Conservation (phyloP, 2,113 vertebrate species). For the Percina caprodes region DNA sequence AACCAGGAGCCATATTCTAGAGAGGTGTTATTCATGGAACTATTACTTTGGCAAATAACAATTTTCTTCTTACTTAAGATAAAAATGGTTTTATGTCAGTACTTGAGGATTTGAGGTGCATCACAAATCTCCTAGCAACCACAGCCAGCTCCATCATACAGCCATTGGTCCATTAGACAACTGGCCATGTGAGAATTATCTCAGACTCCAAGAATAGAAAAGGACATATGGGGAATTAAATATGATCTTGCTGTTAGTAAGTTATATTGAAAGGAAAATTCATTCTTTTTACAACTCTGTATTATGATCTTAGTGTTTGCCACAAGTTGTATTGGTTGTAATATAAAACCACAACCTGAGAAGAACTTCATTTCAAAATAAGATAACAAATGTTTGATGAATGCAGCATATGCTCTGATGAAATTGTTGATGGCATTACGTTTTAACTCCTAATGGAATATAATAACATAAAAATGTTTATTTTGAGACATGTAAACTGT, state of each 20-base stretch:
- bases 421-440: constrained; percentile 14
- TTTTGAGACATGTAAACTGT: background rate
- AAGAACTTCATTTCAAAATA: constrained; percentile 7
- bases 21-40: background rate
- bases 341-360: background rate
- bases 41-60: background rate
- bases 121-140: constrained; percentile 10
- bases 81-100: background rate
- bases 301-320: background rate
- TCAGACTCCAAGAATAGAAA: constrained; percentile 1
- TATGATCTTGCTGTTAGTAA: background rate
- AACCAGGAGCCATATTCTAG: background rate
- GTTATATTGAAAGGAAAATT: constrained; percentile 2
- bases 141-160: background rate
- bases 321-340: background rate
- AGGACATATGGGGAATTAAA: background rate
- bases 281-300: background rate
- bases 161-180: background rate
- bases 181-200: background rate
- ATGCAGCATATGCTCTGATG: constrained; percentile 7
- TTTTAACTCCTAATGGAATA: constrained; percentile 17
- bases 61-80: background rate
- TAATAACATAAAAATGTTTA: background rate
- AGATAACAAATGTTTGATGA: constrained; percentile 14
- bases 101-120: constrained; percentile 1